Base-by-base conservation (phyloP, 1,140 invertebrate genomes). In the Pseudomyrmex gracilis region DNA sequence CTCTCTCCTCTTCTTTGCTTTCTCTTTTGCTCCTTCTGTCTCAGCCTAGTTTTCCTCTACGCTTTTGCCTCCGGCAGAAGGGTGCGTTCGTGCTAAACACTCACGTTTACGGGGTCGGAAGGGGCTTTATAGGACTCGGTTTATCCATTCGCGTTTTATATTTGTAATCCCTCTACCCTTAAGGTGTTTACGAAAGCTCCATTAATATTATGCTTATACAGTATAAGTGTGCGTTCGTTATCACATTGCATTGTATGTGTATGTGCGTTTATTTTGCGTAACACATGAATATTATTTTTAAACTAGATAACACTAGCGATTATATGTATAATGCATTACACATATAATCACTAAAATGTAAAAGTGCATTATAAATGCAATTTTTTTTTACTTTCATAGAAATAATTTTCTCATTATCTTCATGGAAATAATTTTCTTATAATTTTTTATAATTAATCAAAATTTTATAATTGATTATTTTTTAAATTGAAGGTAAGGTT, bases 21-120 rank as follows among this genome's bases (percentile, higher is more conserved):
- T 64, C 51, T 61, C 74, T 70, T 55, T 64, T 55, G 4, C 51
- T 53, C 45, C 24, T 77, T 82, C 67, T 64, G 55, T 22, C 84
- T 84, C 77, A 82, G 80, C 74, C 82, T 80, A 85, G 85, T 80
- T 85, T 87, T 82, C 84, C 83, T 85, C 68, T 83, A 43, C 58
- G 45, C 47, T 89, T 34, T 63, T 73, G 66, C 76, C 82, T 64
- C 63, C 43, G 84, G 70, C 84, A 71, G 73, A 84, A 90, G 89
- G 89, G 86, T 84, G 89, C 86, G 86, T 89, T 85, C 84, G 68
- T 73, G 78, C 85, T 83, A 85, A 87, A 67, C 85, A 85, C 73
- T 87, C 85, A 68, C 73, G 60, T 71, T 57, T 70, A 49, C 57
- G 49, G 49, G 57, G 77, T 64, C 83, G 86, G 74, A 77, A 85